A percentile compares a stretch with the other conserved stretches of the same genome.
phyloP scores from a whole-genome alignment of 2,113 vertebrate species.

The Dunckerocampus dactyliophorus region DNA sequence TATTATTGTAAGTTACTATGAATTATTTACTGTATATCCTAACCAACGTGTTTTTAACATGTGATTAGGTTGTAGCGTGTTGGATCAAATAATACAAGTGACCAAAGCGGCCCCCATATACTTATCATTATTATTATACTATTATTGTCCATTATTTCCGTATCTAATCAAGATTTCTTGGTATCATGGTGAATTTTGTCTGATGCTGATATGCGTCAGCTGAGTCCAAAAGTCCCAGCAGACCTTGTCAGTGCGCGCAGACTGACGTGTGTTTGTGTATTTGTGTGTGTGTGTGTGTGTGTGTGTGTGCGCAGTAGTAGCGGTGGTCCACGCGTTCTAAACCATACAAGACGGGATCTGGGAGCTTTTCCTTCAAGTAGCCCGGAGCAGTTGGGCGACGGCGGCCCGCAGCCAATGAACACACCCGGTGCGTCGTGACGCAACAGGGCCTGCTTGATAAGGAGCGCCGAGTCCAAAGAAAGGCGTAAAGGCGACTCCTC shows the following conservation, averaged over 20 bases:
- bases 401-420: constrained; percentile 80
- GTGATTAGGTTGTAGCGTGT: too few species aligned
- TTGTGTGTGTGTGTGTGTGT: not conserved
- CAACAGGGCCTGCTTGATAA: constrained; percentile 90
- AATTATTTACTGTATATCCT: too few species aligned
- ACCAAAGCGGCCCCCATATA: too few species aligned
- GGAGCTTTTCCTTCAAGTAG: not conserved
- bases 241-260: constrained; percentile 15
- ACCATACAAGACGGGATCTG: not conserved
- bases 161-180: not conserved
- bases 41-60: too few species aligned
- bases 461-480: constrained; percentile 81
- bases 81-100: too few species aligned
- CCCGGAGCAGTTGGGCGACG: constrained; percentile 57
- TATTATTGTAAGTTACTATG: too few species aligned
- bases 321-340: not conserved
- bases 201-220: constrained; percentile 24
- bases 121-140: too few species aligned
- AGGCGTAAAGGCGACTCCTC: constrained; percentile 74
- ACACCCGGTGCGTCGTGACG: constrained; percentile 81
- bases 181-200: constrained; percentile 16
- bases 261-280: not conserved
- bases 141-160: too few species aligned
- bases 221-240: constrained; percentile 32
- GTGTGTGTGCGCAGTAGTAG: not conserved